Percentiles rank a stretch among this genome's conserved stretches.
phyloP scores from a whole-genome alignment of 2,888 invertebrate genomes.

The Brenthis daphne region DNA sequence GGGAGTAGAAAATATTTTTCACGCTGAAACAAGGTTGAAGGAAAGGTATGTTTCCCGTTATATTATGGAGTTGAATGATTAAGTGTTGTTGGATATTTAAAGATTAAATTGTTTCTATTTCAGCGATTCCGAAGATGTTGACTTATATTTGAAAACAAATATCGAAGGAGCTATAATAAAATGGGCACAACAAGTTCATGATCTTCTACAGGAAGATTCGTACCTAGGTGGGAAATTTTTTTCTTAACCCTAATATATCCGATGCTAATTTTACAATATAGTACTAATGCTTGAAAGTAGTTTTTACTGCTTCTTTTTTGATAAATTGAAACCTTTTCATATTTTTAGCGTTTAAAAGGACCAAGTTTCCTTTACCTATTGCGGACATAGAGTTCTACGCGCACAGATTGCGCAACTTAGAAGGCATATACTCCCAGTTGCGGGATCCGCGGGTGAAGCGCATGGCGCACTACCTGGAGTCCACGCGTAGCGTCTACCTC shows the following conservation, averaged over 20 bases:
- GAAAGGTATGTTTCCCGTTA: slow-evolving; percentile 56
- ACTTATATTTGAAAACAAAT: slow-evolving; percentile 88
- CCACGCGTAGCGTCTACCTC: slow-evolving; percentile 90
- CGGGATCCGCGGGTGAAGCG: slow-evolving; percentile 91
- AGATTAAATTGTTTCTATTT: slow-evolving; percentile 4
- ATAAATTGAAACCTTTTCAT: background rate
- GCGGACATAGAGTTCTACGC: slow-evolving; percentile 92
- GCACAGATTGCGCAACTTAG: slow-evolving; percentile 88
- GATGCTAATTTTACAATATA: no score
- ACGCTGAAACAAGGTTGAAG: slow-evolving; percentile 77
- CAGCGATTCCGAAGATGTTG: slow-evolving; percentile 81
- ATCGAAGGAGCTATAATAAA: slow-evolving; percentile 93
- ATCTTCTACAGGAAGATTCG: slow-evolving; percentile 89
- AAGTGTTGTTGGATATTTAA: no score
- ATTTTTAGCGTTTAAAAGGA: slow-evolving; percentile 82
- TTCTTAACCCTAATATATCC: no score
- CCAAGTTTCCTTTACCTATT: slow-evolving; percentile 86
- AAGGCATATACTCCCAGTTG: slow-evolving; percentile 93
- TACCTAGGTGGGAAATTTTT: slow-evolving; percentile 68
- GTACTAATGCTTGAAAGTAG: no score
- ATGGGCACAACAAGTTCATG: slow-evolving; percentile 91
- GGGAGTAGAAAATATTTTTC: slow-evolving; percentile 86
- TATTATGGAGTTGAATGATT: background rate
- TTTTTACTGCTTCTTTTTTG: background rate
- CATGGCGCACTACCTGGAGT: slow-evolving; percentile 90